Evolutionary conservation across 2,113 vertebrate species (phyloP).

Genomic region (Oophaga pumilio): DNA sequence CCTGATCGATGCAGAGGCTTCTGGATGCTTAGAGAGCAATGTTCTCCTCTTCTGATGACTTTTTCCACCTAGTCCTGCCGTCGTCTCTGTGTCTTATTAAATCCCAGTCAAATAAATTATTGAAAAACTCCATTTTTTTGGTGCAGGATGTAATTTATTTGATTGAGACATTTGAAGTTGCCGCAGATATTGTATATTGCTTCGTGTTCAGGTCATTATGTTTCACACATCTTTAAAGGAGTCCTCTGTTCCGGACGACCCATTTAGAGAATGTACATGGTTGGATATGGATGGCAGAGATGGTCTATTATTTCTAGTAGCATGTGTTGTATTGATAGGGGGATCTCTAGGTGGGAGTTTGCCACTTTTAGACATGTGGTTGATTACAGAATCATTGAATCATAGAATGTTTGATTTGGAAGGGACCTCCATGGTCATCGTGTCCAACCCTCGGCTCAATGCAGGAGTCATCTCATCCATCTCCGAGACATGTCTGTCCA

Average conservation of each 20-base stretch:
- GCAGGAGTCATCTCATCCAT: too few relatives aligned
- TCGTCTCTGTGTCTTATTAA: neutral
- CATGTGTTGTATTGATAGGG: too few relatives aligned
- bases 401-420: too few relatives aligned
- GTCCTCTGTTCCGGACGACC: neutral
- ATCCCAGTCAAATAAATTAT: neutral
- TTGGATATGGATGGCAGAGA: too few relatives aligned
- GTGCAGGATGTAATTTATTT: neutral
- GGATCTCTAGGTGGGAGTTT: too few relatives aligned
- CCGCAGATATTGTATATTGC: neutral
- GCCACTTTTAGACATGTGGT: too few relatives aligned
- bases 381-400: too few relatives aligned
- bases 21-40: neutral
- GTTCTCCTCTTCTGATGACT: neutral
- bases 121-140: neutral
- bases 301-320: too few relatives aligned
- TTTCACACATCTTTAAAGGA: neutral
- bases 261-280: neutral
- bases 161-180: neutral
- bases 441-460: too few relatives aligned
- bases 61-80: neutral
- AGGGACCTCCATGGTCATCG: too few relatives aligned
- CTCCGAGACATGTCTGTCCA: too few relatives aligned
- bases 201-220: neutral
- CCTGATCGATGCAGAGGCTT: neutral